A percentile compares a stretch with the other conserved stretches of the same genome.
These are phyloP conservation scores for Mimachlamys varia DNA, from an alignment of 2,888 invertebrate species.

Conservation along the genomic window DNA sequence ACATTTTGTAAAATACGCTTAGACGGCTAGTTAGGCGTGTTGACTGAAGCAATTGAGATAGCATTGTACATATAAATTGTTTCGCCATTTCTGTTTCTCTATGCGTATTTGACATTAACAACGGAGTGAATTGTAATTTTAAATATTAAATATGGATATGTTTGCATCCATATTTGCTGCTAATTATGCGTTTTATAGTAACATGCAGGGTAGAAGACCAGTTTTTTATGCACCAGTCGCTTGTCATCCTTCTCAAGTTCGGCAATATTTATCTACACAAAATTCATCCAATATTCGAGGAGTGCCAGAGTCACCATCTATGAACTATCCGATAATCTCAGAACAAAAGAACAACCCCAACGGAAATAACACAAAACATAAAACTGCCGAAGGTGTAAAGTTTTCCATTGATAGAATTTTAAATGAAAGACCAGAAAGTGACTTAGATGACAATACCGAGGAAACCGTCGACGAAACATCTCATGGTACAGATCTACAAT, in stretches of 20 bases:
- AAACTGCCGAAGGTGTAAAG: slow-evolving; percentile 54
- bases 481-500: slow-evolving; percentile 44
- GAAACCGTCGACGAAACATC: slow-evolving; percentile 29
- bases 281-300: slow-evolving; percentile 24
- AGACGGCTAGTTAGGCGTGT: not conserved
- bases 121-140: not conserved
- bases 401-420: slow-evolving; percentile 71
- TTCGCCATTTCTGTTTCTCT: not conserved
- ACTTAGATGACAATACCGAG: slow-evolving; percentile 41
- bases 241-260: slow-evolving; percentile 41
- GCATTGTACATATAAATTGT: not conserved
- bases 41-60: not conserved
- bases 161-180: slow-evolving; percentile 51
- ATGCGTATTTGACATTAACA: not conserved
- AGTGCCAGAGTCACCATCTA: not conserved
- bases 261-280: slow-evolving; percentile 37
- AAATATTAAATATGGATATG: slow-evolving; percentile 47
- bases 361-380: not conserved
- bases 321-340: not conserved
- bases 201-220: slow-evolving; percentile 42
- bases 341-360: not conserved
- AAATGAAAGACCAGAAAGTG: slow-evolving; percentile 40
- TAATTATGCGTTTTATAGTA: slow-evolving; percentile 51
- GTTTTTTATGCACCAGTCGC: slow-evolving; percentile 42
- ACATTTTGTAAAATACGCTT: not conserved